Percentiles rank a stretch among this genome's conserved stretches.
Evolutionary conservation across 2,113 vertebrate species (phyloP).

Genomic region (Dicrurus megarhynchus): DNA sequence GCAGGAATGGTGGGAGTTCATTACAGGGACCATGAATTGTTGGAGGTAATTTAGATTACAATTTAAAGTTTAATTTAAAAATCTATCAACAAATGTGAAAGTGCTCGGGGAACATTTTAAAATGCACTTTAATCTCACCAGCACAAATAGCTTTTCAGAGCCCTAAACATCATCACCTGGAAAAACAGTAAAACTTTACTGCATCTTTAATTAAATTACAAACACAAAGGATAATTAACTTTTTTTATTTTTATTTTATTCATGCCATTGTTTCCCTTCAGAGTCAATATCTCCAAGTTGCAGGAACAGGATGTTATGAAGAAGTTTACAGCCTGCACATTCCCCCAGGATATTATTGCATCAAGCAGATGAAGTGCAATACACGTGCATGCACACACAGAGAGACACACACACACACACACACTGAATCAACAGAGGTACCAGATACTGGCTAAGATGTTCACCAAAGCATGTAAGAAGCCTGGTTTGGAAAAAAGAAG

Average conservation of each 20-base stretch:
- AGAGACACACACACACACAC: background rate
- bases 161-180: conserved; percentile 85
- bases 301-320: conserved; percentile 69
- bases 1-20: conserved; percentile 82
- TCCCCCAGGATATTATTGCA: background rate
- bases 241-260: conserved; percentile 86
- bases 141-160: conserved; percentile 84
- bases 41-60: conserved; percentile 90
- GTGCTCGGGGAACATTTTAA: conserved; percentile 85
- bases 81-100: conserved; percentile 91
- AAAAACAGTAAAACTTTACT: conserved; percentile 84
- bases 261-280: conserved; percentile 79
- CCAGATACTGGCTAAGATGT: background rate
- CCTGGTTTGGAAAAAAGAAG: background rate
- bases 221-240: conserved; percentile 89
- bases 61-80: conserved; percentile 92
- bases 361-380: conserved; percentile 17
- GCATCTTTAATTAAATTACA: conserved; percentile 90
- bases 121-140: conserved; percentile 84
- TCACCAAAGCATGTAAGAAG: conserved; percentile 22
- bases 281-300: conserved; percentile 79
- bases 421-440: background rate
- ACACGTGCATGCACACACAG: background rate
- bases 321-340: conserved; percentile 69
- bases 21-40: conserved; percentile 88